Conservation (phyloP, 2,888 invertebrate species). For the Eristalis pertinax region DNA sequence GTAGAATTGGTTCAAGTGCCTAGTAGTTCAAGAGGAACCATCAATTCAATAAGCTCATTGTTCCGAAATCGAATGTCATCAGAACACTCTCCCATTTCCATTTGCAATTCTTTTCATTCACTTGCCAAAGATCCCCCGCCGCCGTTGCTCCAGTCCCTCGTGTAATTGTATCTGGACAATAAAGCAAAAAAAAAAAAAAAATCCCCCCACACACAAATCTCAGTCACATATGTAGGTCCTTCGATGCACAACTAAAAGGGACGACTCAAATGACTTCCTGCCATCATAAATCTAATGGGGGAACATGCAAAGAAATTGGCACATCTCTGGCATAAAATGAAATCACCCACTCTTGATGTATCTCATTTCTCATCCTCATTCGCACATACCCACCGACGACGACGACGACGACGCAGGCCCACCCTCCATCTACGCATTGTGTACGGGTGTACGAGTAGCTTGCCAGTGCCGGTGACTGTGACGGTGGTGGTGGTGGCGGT, state of each 20-base stretch:
- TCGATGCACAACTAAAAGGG: constrained; percentile 57
- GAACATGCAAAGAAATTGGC: constrained; percentile 70
- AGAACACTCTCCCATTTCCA: neutral
- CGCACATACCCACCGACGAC: neutral
- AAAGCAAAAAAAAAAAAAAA: constrained; percentile 1
- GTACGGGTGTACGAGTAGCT: neutral
- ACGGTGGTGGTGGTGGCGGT: neutral
- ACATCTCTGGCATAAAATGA: constrained; percentile 69
- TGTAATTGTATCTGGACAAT: constrained; percentile 35
- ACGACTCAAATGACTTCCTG: constrained; percentile 65
- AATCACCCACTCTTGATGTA: constrained; percentile 65
- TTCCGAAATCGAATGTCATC: constrained; percentile 1
- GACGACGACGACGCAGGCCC: neutral
- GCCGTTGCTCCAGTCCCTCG: neutral
- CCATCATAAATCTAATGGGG: constrained; percentile 70
- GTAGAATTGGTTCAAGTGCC: neutral
- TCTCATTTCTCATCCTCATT: constrained; percentile 66
- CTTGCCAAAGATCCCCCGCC: constrained; percentile 2
- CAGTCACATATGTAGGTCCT: constrained; percentile 41
- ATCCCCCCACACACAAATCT: constrained; percentile 27
- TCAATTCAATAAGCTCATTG: neutral
- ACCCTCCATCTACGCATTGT: constrained; percentile 44
- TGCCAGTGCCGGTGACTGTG: neutral
- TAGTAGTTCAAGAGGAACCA: neutral
- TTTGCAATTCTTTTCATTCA: neutral